phyloP scores from a whole-genome alignment of 1,140 invertebrate genomes.

The Drosophila sechellia region DNA sequence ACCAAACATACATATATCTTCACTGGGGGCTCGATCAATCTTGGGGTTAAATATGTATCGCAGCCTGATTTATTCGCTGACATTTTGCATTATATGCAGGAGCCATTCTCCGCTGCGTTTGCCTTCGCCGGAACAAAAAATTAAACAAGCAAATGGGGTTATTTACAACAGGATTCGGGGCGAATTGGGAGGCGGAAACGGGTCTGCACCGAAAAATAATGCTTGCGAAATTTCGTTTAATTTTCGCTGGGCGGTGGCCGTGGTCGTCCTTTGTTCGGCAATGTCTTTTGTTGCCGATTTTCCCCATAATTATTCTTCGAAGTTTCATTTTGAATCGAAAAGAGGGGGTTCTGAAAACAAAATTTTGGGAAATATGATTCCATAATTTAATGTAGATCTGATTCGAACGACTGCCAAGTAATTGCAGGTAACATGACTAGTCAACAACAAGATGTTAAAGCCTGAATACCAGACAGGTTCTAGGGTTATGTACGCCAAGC shows the following conservation, averaged over 20 bases:
- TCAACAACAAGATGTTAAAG: background rate
- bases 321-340: conserved; percentile 46
- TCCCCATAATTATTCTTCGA: conserved; percentile 69
- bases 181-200: background rate
- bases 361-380: conserved; percentile 5
- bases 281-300: conserved; percentile 27
- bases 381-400: conserved; percentile 55
- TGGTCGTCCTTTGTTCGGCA: conserved; percentile 31
- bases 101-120: background rate
- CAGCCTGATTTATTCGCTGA: conserved; percentile 32
- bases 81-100: conserved; percentile 12
- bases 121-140: background rate
- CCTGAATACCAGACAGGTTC: too few species aligned
- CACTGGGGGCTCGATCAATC: background rate
- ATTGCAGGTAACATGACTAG: conserved; percentile 12
- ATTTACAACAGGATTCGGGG: conserved; percentile 6
- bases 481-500: too few species aligned
- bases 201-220: conserved; percentile 11
- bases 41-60: conserved; percentile 5
- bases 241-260: conserved; percentile 4
- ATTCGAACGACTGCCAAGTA: conserved; percentile 35
- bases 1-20: background rate
- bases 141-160: background rate
- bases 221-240: conserved; percentile 24
- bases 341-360: conserved; percentile 7